Evolutionary conservation across 2,797 vertebrate genomes (phyloP).

Genomic region (Rhinella marina): DNA sequence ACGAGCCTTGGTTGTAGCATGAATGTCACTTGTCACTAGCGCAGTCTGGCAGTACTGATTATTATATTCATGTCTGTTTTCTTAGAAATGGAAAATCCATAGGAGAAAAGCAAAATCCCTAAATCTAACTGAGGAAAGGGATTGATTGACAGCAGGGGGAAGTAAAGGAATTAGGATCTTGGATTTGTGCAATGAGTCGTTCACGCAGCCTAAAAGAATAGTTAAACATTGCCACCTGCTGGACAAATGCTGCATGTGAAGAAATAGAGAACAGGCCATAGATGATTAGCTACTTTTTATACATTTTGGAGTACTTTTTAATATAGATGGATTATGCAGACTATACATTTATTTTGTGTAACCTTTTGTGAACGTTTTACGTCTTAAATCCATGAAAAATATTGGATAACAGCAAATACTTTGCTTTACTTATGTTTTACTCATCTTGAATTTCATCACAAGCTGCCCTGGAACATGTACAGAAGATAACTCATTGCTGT

Average conservation of each 20-base stretch:
- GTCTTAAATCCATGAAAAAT: too few relatives aligned
- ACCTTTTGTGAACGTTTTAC: too few relatives aligned
- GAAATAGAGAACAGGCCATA: background rate
- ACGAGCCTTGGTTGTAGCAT: background rate
- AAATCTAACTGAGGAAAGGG: conserved; percentile 17
- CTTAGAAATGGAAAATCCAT: conserved; percentile 32
- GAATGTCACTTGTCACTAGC: background rate
- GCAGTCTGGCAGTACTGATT: background rate
- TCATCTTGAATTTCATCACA: too few relatives aligned
- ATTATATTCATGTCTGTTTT: background rate
- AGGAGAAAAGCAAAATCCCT: conserved; percentile 16
- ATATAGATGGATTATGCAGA: background rate
- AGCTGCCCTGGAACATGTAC: too few relatives aligned
- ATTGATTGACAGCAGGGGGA: conserved; percentile 26
- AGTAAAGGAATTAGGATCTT: background rate
- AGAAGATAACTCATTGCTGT: too few relatives aligned
- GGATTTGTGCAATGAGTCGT: background rate
- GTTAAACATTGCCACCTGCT: conserved; percentile 8
- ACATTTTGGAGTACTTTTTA: background rate
- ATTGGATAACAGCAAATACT: too few relatives aligned
- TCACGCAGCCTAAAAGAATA: background rate
- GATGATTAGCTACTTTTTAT: background rate
- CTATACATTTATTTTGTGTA: background rate
- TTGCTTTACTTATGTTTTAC: too few relatives aligned
- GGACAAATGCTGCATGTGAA: background rate